Evolutionary conservation across 2,888 invertebrate species (phyloP).

Genomic region (Cancer borealis): DNA sequence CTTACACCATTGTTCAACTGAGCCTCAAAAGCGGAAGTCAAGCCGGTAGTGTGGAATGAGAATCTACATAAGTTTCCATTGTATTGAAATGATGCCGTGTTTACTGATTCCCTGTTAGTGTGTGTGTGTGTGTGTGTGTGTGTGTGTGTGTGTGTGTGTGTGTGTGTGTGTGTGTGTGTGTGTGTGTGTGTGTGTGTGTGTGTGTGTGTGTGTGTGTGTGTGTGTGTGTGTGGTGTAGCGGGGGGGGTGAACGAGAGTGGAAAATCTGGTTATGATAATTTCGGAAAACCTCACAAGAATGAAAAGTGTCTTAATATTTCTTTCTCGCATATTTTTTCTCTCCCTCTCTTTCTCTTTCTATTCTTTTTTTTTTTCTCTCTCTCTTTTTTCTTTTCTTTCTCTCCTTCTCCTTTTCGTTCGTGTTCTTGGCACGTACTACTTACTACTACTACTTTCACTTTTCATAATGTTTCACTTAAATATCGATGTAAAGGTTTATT

Average conservation of each 20-base stretch:
- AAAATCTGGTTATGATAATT: slow-evolving; percentile 22
- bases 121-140: not conserved
- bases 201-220: too few relatives aligned
- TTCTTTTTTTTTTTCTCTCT: not conserved
- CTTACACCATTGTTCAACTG: not conserved
- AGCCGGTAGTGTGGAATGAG: not conserved
- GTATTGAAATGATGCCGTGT: slow-evolving; percentile 9
- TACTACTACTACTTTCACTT: too few relatives aligned
- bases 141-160: slow-evolving; percentile 9
- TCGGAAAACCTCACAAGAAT: not conserved
- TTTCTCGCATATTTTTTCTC: not conserved
- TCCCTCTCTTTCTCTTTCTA: too few relatives aligned
- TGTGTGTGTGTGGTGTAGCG: too few relatives aligned
- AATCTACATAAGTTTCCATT: not conserved
- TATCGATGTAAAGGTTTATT: too few relatives aligned
- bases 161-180: not conserved
- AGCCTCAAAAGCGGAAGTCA: not conserved
- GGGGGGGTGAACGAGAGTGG: not conserved
- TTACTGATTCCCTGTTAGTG: not conserved
- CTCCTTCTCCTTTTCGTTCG: not conserved
- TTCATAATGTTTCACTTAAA: too few relatives aligned
- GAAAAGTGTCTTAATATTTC: not conserved
- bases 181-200: not conserved
- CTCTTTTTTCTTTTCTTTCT: not conserved
- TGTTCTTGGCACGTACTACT: not conserved